These are phyloP conservation scores for Phalacrocorax brasilianus DNA, from an alignment of 2,113 vertebrate genomes.

Conservation along the genomic window DNA sequence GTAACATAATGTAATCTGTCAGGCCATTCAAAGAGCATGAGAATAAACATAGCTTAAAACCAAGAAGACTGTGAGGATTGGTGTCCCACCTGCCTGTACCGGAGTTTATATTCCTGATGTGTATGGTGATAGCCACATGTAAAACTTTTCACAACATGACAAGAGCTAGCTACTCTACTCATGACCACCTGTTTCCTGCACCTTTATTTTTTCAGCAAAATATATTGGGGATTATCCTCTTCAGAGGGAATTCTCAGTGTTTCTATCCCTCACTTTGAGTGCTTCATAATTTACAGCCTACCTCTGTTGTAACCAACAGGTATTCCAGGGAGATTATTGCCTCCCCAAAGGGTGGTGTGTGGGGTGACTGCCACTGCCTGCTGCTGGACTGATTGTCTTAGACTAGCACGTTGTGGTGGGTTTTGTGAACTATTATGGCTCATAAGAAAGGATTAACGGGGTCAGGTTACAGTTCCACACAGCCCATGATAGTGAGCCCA, in stretches of 20 bases:
- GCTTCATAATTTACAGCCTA: background rate
- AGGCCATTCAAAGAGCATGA: background rate
- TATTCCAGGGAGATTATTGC: background rate
- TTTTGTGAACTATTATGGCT: background rate
- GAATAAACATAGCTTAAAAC: background rate
- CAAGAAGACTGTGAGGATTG: background rate
- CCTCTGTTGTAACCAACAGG: background rate
- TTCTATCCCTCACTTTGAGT: background rate
- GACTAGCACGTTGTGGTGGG: accelerated
- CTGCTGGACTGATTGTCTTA: background rate
- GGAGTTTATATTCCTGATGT: background rate
- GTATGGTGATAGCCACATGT: background rate
- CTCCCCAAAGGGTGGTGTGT: background rate
- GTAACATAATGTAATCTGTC: background rate
- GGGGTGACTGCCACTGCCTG: background rate
- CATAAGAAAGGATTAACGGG: background rate
- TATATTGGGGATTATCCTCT: background rate
- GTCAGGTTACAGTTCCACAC: background rate
- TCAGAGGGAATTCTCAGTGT: background rate
- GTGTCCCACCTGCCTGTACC: background rate
- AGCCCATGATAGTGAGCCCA: background rate
- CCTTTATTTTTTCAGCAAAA: background rate
- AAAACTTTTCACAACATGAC: background rate
- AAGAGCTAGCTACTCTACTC: background rate
- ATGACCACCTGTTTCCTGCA: background rate